Conservation (phyloP, 2,797 vertebrate species). For the Microctenopoma stevenorrisi region DNA sequence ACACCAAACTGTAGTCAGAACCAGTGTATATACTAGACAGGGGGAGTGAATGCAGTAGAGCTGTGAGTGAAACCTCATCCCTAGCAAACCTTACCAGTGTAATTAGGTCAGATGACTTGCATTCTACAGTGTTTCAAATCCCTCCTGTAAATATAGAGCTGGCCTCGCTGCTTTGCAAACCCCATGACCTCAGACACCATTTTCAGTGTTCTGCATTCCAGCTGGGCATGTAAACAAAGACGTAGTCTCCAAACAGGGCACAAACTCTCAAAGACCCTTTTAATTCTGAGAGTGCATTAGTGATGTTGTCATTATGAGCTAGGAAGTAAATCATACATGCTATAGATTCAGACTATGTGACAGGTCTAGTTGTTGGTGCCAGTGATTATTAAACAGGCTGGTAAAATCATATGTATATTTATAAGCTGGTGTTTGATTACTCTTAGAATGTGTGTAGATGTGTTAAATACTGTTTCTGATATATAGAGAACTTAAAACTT, state of each 20-base stretch:
- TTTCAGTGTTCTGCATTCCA: conserved; percentile 60
- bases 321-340: not conserved
- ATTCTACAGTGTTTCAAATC: conserved; percentile 75
- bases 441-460: not conserved
- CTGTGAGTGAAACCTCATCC: conserved; percentile 70
- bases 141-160: conserved; percentile 75
- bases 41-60: conserved; percentile 28
- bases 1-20: not conserved
- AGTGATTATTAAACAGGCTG: not conserved
- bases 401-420: not conserved
- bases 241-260: not conserved
- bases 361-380: not conserved
- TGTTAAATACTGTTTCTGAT: conserved; percentile 26
- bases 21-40: conserved; percentile 4
- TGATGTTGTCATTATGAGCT: not conserved
- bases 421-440: conserved; percentile 1
- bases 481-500: conserved; percentile 20
- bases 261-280: not conserved
- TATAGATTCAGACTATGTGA: not conserved
- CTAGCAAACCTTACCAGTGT: conserved; percentile 59
- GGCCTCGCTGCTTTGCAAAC: conserved; percentile 60
- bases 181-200: conserved; percentile 63
- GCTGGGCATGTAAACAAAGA: conserved; percentile 36
- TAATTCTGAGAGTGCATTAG: not conserved
- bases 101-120: conserved; percentile 80